Base-by-base conservation (phyloP, 2,797 vertebrate genomes). In the Gadopsis bispinosus region DNA sequence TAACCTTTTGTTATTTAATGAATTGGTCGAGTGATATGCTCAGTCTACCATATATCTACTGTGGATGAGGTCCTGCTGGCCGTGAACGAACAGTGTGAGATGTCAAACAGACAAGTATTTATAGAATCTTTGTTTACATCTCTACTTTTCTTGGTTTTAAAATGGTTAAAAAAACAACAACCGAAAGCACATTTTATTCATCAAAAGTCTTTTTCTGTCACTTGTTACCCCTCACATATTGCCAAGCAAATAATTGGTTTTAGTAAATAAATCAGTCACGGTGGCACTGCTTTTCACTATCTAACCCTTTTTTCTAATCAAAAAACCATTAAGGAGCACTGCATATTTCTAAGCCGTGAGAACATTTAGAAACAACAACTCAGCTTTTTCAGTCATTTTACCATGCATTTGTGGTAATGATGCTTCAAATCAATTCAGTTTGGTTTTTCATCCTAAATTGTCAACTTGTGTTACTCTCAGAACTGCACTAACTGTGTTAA, bases 11-110 rank as follows among this genome's bases (percentile, higher is more conserved):
- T 41, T 69, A 48, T 77, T 22, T 70, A 65, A 76, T 65, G n/a
- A 68, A 51, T 58, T 8, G 2, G 50, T 60, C 3, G 1, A 63
- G 35, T 59, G 79, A 68, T 58, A 7, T 29, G 13, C 58, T 64
- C 62, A 48, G 33, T 73, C 51, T 70, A n/a, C 13, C 37, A n/a
- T 65, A 29, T 22, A 64, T 68, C 71, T 43, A 5, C 51, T 72
- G 22, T 7, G 39, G 55, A 82, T 63, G 67, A 73, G 63, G 33
- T 41, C 35, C 37, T 19, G 64, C 26, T 50, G 75, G 81, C 79
- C 79, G 81, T 85, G 86, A 83, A 67, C 50, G 22, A 35, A 41
- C 53, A 55, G 9, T 16, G 58, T 75, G 17, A 45, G 58, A 37
- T 26, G 3, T 54, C 62, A 50, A 22, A 26, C 8, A 59, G 22